Conservation (phyloP, 2,888 invertebrate species). For the Cephus pulcher region DNA sequence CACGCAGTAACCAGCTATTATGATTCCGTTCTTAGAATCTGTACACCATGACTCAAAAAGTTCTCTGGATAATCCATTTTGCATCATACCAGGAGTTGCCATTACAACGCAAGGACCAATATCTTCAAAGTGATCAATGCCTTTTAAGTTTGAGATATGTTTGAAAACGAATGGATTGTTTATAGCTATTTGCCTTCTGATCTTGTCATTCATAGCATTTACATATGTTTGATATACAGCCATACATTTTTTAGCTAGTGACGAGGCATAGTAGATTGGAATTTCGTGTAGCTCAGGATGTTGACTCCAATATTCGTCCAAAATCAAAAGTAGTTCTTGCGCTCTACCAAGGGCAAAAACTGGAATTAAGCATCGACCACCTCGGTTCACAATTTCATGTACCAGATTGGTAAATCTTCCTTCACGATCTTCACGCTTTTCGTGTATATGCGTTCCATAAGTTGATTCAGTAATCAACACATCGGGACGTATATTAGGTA, state of each 20-base stretch:
- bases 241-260: slow-evolving; percentile 99
- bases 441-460: slow-evolving; percentile 99
- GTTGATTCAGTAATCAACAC: slow-evolving; percentile 98
- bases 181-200: slow-evolving; percentile 94
- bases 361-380: slow-evolving; percentile 98
- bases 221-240: slow-evolving; percentile 99
- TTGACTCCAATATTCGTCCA: slow-evolving; percentile 97
- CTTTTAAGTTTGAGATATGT: slow-evolving; percentile 96
- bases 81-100: slow-evolving; percentile 99
- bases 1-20: slow-evolving; percentile 96
- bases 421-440: slow-evolving; percentile 97
- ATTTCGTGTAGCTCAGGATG: slow-evolving; percentile 98
- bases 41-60: slow-evolving; percentile 99
- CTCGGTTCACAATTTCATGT: slow-evolving; percentile 94
- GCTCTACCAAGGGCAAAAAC: slow-evolving; percentile 98
- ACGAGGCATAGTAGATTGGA: slow-evolving; percentile 99
- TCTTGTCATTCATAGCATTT: slow-evolving; percentile 99
- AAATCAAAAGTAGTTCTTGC: slow-evolving; percentile 92
- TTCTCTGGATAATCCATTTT: slow-evolving; percentile 96
- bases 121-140: slow-evolving; percentile 99
- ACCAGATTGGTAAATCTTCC: slow-evolving; percentile 92
- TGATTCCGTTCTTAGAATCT: slow-evolving; percentile 97
- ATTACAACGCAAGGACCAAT: slow-evolving; percentile 99
- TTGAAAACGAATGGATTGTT: slow-evolving; percentile 99
- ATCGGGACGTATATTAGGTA: slow-evolving; percentile 95